phyloP scores from a whole-genome alignment of 2,113 vertebrate genomes.

The Notechis scutatus region DNA sequence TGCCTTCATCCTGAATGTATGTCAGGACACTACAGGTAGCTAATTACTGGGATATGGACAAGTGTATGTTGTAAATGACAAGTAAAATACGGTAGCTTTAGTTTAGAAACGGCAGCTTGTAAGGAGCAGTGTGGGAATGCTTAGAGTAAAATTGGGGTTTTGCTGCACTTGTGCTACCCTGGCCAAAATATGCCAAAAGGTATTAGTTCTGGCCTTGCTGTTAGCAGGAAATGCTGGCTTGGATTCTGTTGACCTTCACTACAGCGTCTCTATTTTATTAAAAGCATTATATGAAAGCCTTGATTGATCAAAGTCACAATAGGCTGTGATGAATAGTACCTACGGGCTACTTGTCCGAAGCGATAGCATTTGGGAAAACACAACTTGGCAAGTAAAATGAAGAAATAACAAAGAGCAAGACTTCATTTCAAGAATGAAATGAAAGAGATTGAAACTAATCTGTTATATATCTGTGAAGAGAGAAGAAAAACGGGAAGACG shows the following conservation, averaged over 20 bases:
- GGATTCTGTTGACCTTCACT: background rate
- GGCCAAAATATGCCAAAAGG: background rate
- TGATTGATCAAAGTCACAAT: background rate
- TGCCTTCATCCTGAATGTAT: background rate
- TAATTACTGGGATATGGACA: background rate
- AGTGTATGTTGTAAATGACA: background rate
- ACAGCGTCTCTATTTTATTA: background rate
- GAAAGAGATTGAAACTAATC: background rate
- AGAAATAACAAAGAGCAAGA: background rate
- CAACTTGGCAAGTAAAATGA: background rate
- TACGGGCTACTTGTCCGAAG: background rate
- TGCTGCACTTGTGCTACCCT: background rate
- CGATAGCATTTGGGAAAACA: background rate
- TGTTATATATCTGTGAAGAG: background rate
- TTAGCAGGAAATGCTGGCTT: background rate
- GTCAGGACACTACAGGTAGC: background rate
- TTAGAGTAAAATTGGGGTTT: background rate
- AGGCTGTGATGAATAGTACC: background rate
- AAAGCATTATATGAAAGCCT: background rate
- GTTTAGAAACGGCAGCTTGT: background rate
- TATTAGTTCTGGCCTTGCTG: background rate
- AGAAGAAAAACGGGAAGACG: background rate
- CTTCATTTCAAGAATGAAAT: background rate
- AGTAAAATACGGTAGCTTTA: background rate
- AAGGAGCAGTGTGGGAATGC: background rate